Evolutionary conservation across 1,140 invertebrate genomes (phyloP).

Genomic region (Acromyrmex heyeri): DNA sequence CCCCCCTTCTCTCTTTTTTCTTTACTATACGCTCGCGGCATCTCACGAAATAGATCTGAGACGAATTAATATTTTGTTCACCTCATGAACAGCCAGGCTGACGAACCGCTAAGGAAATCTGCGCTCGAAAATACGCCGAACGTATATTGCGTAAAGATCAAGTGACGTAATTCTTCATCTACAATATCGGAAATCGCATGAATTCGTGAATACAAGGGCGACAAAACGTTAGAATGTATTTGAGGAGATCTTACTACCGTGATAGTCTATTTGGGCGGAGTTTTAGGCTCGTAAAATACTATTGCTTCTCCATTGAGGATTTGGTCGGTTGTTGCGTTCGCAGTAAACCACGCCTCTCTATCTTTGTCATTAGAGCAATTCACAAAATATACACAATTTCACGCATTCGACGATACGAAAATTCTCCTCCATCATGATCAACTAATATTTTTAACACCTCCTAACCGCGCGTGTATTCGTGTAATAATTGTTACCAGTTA

Average conservation of each 20-base stretch:
- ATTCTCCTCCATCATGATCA: constrained; percentile 1
- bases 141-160: constrained; percentile 41
- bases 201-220: neutral
- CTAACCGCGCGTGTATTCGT: constrained; percentile 11
- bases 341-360: constrained; percentile 18
- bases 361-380: constrained; percentile 26
- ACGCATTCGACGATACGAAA: neutral
- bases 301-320: neutral
- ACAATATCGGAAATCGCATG: constrained; percentile 22
- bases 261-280: constrained; percentile 48
- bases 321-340: neutral
- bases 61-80: constrained; percentile 59
- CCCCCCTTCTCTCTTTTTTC: neutral
- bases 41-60: constrained; percentile 56
- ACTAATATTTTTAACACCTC: constrained; percentile 11
- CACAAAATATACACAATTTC: constrained; percentile 24
- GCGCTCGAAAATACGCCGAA: neutral
- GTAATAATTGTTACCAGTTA: constrained; percentile 6
- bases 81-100: neutral
- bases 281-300: constrained; percentile 33
- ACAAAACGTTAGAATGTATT: constrained; percentile 11
- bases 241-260: neutral
- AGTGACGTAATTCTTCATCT: neutral
- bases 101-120: constrained; percentile 44
- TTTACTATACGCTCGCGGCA: constrained; percentile 6